phyloP scores from a whole-genome alignment of 2,113 vertebrate genomes.

The Catharus fuscescens region DNA sequence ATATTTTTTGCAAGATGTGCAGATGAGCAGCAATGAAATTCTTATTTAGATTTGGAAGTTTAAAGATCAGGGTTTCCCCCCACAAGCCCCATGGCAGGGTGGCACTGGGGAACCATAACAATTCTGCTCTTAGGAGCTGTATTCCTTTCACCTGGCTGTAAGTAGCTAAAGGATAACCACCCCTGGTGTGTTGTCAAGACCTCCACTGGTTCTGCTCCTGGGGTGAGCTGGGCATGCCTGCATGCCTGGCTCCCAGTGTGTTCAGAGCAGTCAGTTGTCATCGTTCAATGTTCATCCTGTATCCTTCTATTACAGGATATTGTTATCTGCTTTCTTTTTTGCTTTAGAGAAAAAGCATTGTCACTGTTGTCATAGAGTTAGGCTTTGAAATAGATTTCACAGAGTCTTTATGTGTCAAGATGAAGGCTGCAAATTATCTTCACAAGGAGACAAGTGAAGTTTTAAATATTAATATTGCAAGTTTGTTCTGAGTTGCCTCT shows the following conservation, averaged over 20 bases:
- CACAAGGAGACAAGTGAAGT: neutral
- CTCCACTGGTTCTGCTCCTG: neutral
- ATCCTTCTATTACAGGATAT: neutral
- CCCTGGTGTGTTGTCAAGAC: neutral
- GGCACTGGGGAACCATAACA: neutral
- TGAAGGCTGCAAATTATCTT: constrained; percentile 18
- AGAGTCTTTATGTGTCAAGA: neutral
- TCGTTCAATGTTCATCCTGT: neutral
- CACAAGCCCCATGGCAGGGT: neutral
- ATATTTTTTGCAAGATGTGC: neutral
- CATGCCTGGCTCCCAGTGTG: neutral
- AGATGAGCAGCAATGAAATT: neutral
- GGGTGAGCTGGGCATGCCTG: neutral
- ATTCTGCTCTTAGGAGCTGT: neutral
- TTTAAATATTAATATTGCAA: neutral
- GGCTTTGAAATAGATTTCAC: constrained; percentile 13
- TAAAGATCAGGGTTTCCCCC: neutral
- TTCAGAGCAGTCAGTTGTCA: too few species aligned
- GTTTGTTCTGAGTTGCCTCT: neutral
- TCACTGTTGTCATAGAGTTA: neutral
- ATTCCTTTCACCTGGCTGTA: neutral
- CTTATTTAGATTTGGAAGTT: neutral
- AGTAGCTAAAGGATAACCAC: neutral
- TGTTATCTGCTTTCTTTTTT: neutral
- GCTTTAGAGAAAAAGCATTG: neutral